Percentiles rank a stretch among this genome's conserved stretches.
These are phyloP conservation scores for Gnathonemus longibarbis DNA, from an alignment of 2,113 vertebrate genomes.

Conservation along the genomic window DNA sequence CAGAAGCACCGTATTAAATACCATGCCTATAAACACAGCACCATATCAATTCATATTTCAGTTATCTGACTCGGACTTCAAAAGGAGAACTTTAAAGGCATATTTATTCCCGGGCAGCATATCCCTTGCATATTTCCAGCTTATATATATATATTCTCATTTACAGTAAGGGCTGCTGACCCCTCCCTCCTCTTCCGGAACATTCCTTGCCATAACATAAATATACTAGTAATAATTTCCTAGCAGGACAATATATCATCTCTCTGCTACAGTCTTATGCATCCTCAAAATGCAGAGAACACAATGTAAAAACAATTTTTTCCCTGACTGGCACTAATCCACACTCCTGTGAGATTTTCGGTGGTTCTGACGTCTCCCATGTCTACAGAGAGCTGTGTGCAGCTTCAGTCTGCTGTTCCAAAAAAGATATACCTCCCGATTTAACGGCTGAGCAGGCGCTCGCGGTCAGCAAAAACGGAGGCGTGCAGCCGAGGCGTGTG, in stretches of 20 bases:
- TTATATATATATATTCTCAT: not conserved
- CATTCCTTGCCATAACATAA: not conserved
- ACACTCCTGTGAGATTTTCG: not conserved
- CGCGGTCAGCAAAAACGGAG: not conserved
- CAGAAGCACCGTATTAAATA: slow-evolving; percentile 20
- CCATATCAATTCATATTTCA: not conserved
- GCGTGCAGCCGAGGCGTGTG: not conserved
- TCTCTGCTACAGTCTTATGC: not conserved
- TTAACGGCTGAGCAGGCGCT: not conserved
- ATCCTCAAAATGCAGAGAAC: not conserved
- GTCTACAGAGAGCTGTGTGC: not conserved
- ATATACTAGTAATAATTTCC: not conserved
- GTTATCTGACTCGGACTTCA: not conserved
- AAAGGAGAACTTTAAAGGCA: not conserved
- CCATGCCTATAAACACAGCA: not conserved
- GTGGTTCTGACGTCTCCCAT: not conserved
- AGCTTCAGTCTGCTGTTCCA: not conserved
- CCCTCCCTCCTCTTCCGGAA: not conserved
- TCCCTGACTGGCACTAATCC: not conserved
- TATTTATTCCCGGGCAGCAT: not conserved
- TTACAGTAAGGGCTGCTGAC: not conserved
- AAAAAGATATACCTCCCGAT: not conserved
- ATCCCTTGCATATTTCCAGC: not conserved
- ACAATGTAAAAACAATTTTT: not conserved
- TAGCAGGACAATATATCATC: not conserved